Evolutionary conservation across 2,888 invertebrate species (phyloP).

Genomic region (Drosophila neonasuta): DNA sequence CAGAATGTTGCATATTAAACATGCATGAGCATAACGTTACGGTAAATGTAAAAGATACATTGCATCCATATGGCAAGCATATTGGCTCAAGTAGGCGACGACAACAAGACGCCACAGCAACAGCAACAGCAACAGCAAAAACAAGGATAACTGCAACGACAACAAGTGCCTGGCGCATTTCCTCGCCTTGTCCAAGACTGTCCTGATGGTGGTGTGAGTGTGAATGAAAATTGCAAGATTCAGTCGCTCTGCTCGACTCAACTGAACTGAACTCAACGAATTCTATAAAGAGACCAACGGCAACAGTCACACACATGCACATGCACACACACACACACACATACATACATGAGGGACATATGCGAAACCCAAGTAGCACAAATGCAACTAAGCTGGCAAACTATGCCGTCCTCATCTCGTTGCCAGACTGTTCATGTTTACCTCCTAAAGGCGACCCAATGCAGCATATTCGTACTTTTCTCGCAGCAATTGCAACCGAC

Average conservation of each 20-base stretch:
- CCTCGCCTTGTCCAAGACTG: constrained; percentile 33
- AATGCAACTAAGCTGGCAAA: constrained; percentile 70
- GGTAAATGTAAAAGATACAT: constrained; percentile 48
- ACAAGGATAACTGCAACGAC: constrained; percentile 40
- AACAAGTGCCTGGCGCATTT: constrained; percentile 63
- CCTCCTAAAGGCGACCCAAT: constrained; percentile 17
- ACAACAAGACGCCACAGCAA: constrained; percentile 53
- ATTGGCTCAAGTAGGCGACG: constrained; percentile 64
- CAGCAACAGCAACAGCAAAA: constrained; percentile 49
- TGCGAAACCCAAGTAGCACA: constrained; percentile 51
- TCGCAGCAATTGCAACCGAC: constrained; percentile 24
- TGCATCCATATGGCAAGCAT: constrained; percentile 72
- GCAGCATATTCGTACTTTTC: constrained; percentile 10
- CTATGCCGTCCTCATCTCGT: constrained; percentile 46
- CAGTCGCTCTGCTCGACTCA: constrained; percentile 47
- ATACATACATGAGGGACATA: constrained; percentile 17
- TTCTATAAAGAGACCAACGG: constrained; percentile 61
- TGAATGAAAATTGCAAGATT: constrained; percentile 50
- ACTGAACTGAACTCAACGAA: constrained; percentile 36
- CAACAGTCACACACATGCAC: constrained; percentile 20
- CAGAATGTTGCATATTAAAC: constrained; percentile 27
- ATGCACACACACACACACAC: constrained; percentile 8
- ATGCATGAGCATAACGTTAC: constrained; percentile 48
- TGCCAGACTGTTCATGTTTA: constrained; percentile 21
- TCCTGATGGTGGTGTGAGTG: constrained; percentile 19